Evolutionary conservation across 2,888 invertebrate genomes (phyloP), one percentile per base, ranked within the genome.

Genomic region (Terebella lapidaria): DNA sequence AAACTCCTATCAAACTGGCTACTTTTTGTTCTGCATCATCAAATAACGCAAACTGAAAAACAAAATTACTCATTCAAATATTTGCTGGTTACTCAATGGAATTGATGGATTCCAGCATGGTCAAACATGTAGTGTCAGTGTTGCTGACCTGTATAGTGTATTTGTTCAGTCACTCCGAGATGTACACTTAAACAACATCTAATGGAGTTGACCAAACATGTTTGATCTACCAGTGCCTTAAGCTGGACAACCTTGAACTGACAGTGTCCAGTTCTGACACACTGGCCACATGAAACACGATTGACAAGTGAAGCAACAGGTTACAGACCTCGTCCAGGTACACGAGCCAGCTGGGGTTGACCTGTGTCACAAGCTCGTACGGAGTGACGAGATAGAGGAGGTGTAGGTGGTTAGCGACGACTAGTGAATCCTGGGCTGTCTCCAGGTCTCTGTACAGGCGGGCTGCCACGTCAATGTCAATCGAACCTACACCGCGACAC

Each of bases 331-430:
- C 71, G 51, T 74, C 65, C 35, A 77, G 71, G 63, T 76, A 79
- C 46, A 70, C 69, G 62, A 70, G 71, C 79, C 80, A 81, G 51
- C 71, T 67, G 3, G 75, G 72, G 18, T 62, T 65, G 20, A 76
- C 57, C 15, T 49, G 22, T 15, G 54, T 46, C 1, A 84, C 79
- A 61, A 87, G 78, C 72, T 89, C 88, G 76, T 91, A 87, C 18
- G 91, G 90, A 24, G 92, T 89, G 58, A 94, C 88, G 30, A 95
- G 83, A 82, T 90, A 94, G 56, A 96, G 82, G 24, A 97, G 83
- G 81, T 97, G 96, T 42, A 94, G 84, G 73, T 88, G 86, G 68
- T 90, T 90, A 70, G 87, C 81, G 53, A 96, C 83, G 18, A 94
- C 90, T 59, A 96, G 82, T 54, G 88, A 86, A 54, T 85, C 83